phyloP scores from a whole-genome alignment of 1,140 invertebrate genomes.

The Danaus melanippus region DNA sequence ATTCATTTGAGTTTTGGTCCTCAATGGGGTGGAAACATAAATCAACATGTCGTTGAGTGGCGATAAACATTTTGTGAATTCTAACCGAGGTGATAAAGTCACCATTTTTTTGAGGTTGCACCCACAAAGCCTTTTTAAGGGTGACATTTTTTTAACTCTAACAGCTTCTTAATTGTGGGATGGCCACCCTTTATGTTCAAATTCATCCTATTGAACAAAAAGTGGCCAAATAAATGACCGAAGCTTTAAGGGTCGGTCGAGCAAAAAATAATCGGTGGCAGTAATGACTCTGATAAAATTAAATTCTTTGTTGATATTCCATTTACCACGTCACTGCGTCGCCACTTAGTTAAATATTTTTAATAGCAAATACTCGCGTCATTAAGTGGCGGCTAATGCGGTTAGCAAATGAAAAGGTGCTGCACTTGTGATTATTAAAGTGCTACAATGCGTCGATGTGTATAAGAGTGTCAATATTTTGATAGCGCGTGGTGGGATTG shows the following conservation, averaged over 20 bases:
- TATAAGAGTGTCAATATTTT: conserved; percentile 69
- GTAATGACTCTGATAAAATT: conserved; percentile 43
- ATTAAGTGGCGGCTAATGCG: conserved; percentile 60
- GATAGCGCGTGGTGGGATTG: conserved; percentile 56
- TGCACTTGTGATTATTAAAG: conserved; percentile 57
- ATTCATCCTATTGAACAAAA: conserved; percentile 50
- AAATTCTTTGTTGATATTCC: conserved; percentile 37
- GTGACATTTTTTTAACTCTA: conserved; percentile 66
- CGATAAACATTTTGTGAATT: conserved; percentile 71
- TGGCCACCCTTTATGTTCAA: conserved; percentile 56
- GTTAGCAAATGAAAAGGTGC: conserved; percentile 54
- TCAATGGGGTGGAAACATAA: conserved; percentile 62
- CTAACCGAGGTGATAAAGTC: conserved; percentile 66
- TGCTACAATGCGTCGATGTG: conserved; percentile 47
- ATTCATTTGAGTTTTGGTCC: conserved; percentile 53
- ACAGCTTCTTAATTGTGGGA: conserved; percentile 60
- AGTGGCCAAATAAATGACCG: conserved; percentile 55
- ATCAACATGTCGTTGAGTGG: conserved; percentile 67
- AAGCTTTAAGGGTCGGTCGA: conserved; percentile 35
- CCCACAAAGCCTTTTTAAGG: conserved; percentile 48
- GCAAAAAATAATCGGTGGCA: conserved; percentile 48
- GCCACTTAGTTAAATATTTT: conserved; percentile 54
- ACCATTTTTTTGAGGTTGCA: conserved; percentile 51
- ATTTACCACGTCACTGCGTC: conserved; percentile 33
- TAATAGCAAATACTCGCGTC: conserved; percentile 45